Evolutionary conservation across 1,140 invertebrate species (phyloP), one percentile per base, ranked within the genome.

Genomic region (Drosophila kanapiae): DNA sequence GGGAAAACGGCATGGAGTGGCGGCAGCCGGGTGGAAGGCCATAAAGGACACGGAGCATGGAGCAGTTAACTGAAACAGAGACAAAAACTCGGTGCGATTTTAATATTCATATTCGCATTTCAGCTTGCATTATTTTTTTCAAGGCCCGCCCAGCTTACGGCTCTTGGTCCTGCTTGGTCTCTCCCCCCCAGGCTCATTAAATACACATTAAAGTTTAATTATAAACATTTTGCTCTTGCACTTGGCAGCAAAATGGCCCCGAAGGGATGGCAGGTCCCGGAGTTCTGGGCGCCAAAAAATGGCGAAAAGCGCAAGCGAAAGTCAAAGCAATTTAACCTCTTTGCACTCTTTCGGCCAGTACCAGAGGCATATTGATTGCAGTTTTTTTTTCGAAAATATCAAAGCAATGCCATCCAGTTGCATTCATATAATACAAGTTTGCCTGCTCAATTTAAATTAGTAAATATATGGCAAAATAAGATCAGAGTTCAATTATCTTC

Each of bases 151-250:
- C 14, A 6, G n/a, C 11, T 18, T 8, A 35, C 27, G 40, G 37
- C 38, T 16, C 10, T n/a, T 13, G 42, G 60, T 23, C 18, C 35
- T 13, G 31, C 31, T 31, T 5, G 10, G 37, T n/a, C n/a, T n/a
- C 33, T 23, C 13, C 53, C 33, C 57, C 72, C 49, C 67, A 69
- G 57, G 85, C 85, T 88, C 85, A 90, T 88, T 88, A 88, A 88
- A 88, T 88, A 90, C 85, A 76, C 85, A 88, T 88, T 88, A 88
- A 88, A 85, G 85, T 90, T 88, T 88, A 88, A 88, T 88, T 88
- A 88, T 88, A 88, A 88, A 88, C 81, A 88, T 88, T 88, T 85
- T 88, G 86, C 81, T 71, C 81, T 85, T 85, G 85, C 85, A 88
- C 75, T 88, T 90, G 85, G 70, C 85, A 85, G 56, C 63, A 57